Percentiles rank a stretch among this genome's conserved stretches.
Conservation (phyloP, 1,140 invertebrate species). For the Scaptomyza pallida region DNA sequence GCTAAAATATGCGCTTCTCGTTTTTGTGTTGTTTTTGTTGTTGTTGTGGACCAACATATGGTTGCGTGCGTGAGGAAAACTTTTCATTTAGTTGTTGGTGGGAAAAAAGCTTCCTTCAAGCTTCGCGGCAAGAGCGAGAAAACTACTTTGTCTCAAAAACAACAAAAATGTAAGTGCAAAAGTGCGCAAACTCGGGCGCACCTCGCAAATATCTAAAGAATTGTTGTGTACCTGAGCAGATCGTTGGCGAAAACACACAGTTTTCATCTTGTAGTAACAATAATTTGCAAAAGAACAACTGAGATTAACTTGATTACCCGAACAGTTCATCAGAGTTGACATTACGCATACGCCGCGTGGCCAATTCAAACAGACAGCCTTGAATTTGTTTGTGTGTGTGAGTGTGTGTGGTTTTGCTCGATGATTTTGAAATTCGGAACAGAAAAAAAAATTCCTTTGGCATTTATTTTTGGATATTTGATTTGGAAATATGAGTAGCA, state of each 20-base stretch:
- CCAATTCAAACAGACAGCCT: conserved; percentile 20
- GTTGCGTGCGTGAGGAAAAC: conserved; percentile 63
- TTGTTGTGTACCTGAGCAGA: conserved; percentile 25
- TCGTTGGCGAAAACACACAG: background rate
- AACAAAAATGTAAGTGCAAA: conserved; percentile 10
- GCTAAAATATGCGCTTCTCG: conserved; percentile 58
- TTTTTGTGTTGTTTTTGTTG: background rate
- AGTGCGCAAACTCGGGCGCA: conserved; percentile 68
- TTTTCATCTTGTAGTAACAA: conserved; percentile 5
- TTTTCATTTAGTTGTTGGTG: conserved; percentile 10
- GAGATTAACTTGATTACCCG: conserved; percentile 12
- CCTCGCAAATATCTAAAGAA: conserved; percentile 5
- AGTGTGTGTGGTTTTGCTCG: background rate
- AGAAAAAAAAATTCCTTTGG: conserved; percentile 49
- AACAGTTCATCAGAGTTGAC: background rate
- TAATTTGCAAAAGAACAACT: background rate
- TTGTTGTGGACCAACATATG: conserved; percentile 64
- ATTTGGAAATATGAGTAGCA: conserved; percentile 77
- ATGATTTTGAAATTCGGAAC: conserved; percentile 54
- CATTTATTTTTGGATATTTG: conserved; percentile 78
- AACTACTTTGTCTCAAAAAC: conserved; percentile 38
- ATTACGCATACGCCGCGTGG: conserved; percentile 45
- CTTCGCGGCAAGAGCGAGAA: conserved; percentile 55
- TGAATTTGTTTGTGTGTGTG: conserved; percentile 27
- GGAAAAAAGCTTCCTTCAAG: conserved; percentile 46